A percentile compares a stretch with the other conserved stretches of the same genome.
Evolutionary conservation across 2,797 vertebrate species (phyloP).

Genomic region (Remorina albescens): DNA sequence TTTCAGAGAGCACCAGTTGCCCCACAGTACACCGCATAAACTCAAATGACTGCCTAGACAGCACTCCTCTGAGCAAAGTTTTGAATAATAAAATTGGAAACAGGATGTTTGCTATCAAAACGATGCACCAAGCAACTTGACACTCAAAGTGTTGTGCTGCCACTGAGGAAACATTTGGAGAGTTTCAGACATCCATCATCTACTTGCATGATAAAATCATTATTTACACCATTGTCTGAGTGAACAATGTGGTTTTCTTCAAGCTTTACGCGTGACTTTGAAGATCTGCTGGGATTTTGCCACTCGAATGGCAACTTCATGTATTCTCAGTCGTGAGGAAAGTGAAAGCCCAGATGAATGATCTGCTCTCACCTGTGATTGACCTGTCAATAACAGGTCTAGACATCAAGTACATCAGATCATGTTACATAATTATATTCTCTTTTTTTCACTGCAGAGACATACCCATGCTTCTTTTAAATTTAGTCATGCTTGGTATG

Average conservation of each 20-base stretch:
- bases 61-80: conserved; percentile 43
- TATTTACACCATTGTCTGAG: conserved; percentile 2
- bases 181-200: conserved; percentile 12
- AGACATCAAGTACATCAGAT: conserved; percentile 27
- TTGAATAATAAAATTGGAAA: conserved; percentile 38
- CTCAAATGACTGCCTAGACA: conserved; percentile 60
- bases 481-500: background rate
- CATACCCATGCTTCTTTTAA: background rate
- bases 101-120: conserved; percentile 28
- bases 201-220: background rate
- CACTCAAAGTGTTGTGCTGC: conserved; percentile 13
- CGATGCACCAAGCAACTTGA: conserved; percentile 29
- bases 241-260: background rate
- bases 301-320: background rate
- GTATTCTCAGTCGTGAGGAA: conserved; percentile 46
- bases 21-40: conserved; percentile 42
- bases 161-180: conserved; percentile 18
- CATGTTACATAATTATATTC: conserved; percentile 23
- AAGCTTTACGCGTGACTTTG: conserved; percentile 44
- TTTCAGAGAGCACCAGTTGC: conserved; percentile 45
- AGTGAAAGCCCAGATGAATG: conserved; percentile 50
- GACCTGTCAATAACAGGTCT: conserved; percentile 54
- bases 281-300: conserved; percentile 26
- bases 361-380: conserved; percentile 51
- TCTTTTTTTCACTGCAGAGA: conserved; percentile 3